phyloP scores from a whole-genome alignment of 2,113 vertebrate species.

The Anolis carolinensis region DNA sequence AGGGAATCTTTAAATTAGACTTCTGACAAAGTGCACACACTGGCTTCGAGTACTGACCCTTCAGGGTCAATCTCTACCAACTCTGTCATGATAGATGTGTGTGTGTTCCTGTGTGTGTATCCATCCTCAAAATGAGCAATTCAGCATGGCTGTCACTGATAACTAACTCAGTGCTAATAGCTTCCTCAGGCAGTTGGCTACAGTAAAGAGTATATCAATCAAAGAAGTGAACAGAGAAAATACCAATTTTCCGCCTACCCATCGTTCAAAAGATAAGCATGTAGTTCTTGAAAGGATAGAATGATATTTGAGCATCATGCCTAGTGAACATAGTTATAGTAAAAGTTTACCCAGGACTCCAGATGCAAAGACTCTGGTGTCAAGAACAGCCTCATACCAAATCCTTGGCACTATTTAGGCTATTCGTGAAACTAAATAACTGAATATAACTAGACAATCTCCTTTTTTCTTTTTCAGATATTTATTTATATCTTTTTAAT shows the following conservation, averaged over 20 bases:
- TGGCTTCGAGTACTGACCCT: constrained; percentile 14
- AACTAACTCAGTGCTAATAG: constrained; percentile 26
- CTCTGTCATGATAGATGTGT: constrained; percentile 4
- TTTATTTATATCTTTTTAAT: constrained; percentile 14
- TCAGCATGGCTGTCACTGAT: constrained; percentile 23
- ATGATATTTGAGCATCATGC: constrained; percentile 27
- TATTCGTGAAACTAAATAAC: background rate
- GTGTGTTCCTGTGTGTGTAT: background rate
- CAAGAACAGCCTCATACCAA: constrained; percentile 19
- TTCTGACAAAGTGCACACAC: constrained; percentile 31
- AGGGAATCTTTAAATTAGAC: constrained; percentile 38
- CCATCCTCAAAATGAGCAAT: constrained; percentile 17
- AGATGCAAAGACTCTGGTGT: constrained; percentile 11
- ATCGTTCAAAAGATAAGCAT: background rate
- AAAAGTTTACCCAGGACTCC: constrained; percentile 9
- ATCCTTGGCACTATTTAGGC: background rate
- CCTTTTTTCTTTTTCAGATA: background rate
- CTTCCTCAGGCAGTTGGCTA: constrained; percentile 34
- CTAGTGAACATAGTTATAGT: constrained; percentile 2
- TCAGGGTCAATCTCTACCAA: constrained; percentile 11
- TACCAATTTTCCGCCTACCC: constrained; percentile 22
- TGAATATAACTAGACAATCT: background rate
- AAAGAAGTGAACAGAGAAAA: constrained; percentile 9
- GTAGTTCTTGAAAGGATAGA: constrained; percentile 14
- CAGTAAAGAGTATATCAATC: constrained; percentile 11